A percentile compares a stretch with the other conserved stretches of the same genome.
These are phyloP conservation scores for Beroe ovata DNA, from an alignment of 37 sponge, comb jelly and placozoan genomes.

Conservation along the genomic window DNA sequence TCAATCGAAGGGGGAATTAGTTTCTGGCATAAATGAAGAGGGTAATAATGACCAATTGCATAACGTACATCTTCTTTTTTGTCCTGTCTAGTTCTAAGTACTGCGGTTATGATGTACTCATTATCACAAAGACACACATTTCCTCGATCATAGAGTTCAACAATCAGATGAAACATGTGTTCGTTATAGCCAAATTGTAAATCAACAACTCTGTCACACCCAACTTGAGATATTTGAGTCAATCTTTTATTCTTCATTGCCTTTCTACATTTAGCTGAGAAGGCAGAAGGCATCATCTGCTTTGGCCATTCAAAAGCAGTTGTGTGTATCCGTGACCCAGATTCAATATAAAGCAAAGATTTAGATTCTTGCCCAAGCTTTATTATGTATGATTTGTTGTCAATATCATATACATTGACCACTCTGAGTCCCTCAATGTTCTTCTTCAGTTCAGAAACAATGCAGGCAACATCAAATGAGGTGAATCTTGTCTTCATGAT, in stretches of 20 bases:
- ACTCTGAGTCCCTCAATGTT: slow-evolving; percentile 86
- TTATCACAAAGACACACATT: slow-evolving; percentile 64
- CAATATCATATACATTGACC: slow-evolving; percentile 93
- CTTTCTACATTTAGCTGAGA: slow-evolving; percentile 92
- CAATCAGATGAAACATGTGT: slow-evolving; percentile 85
- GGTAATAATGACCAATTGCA: slow-evolving; percentile 62
- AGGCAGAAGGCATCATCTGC: slow-evolving; percentile 88
- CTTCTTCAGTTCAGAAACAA: slow-evolving; percentile 61
- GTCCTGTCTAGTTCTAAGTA: slow-evolving; percentile 35
- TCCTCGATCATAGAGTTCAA: slow-evolving; percentile 95
- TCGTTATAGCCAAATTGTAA: slow-evolving; percentile 90
- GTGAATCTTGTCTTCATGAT: slow-evolving; percentile 67
- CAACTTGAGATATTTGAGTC: slow-evolving; percentile 79
- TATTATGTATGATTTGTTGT: slow-evolving; percentile 92
- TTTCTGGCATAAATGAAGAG: slow-evolving; percentile 8
- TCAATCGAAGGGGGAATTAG: neutral
- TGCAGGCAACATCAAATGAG: slow-evolving; percentile 69
- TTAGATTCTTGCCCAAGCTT: slow-evolving; percentile 93
- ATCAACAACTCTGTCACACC: slow-evolving; percentile 91
- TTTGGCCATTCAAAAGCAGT: slow-evolving; percentile 99
- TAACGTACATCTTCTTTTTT: slow-evolving; percentile 52
- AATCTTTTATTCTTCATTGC: slow-evolving; percentile 83
- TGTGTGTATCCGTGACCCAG: slow-evolving; percentile 88
- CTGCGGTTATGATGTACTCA: slow-evolving; percentile 41
- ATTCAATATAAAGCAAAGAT: slow-evolving; percentile 82